Evolutionary conservation across 1,140 invertebrate genomes (phyloP).

Genomic region (Tetragonula clypearis): DNA sequence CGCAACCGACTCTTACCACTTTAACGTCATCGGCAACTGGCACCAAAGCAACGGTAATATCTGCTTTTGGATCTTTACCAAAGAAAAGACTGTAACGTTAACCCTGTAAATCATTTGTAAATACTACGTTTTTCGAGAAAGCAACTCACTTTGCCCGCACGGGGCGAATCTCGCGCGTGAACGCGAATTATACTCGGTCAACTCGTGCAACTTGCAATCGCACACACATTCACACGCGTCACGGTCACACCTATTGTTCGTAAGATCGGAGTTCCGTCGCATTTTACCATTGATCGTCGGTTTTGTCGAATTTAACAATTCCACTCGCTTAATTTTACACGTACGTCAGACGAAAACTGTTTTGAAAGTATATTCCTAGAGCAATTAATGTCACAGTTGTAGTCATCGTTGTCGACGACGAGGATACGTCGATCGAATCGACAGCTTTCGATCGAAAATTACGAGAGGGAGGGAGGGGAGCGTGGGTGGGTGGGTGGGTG

Average conservation of each 20-base stretch:
- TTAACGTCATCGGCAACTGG: slow-evolving; percentile 90
- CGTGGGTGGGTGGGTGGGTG: no score
- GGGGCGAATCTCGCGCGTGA: neutral
- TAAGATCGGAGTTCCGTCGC: neutral
- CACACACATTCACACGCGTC: neutral
- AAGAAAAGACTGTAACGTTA: slow-evolving; percentile 87
- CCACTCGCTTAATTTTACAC: neutral
- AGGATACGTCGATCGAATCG: neutral
- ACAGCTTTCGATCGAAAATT: neutral
- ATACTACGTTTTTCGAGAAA: slow-evolving; percentile 56
- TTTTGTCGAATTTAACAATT: neutral
- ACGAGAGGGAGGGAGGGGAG: neutral
- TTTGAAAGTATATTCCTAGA: neutral
- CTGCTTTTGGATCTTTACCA: slow-evolving; percentile 92
- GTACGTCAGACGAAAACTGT: neutral
- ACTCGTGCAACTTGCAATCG: neutral
- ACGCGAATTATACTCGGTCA: no score
- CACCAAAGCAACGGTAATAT: slow-evolving; percentile 93
- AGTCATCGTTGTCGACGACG: neutral
- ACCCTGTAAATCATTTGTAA: slow-evolving; percentile 70
- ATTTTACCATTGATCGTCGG: neutral
- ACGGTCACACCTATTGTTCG: no score
- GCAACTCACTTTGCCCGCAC: slow-evolving; percentile 15
- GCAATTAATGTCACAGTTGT: neutral
- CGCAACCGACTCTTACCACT: slow-evolving; percentile 84